A percentile compares a stretch with the other conserved stretches of the same genome.
These are phyloP conservation scores for Smutsia temminckii DNA, from an alignment of 2,797 vertebrate genomes.

Conservation along the genomic window DNA sequence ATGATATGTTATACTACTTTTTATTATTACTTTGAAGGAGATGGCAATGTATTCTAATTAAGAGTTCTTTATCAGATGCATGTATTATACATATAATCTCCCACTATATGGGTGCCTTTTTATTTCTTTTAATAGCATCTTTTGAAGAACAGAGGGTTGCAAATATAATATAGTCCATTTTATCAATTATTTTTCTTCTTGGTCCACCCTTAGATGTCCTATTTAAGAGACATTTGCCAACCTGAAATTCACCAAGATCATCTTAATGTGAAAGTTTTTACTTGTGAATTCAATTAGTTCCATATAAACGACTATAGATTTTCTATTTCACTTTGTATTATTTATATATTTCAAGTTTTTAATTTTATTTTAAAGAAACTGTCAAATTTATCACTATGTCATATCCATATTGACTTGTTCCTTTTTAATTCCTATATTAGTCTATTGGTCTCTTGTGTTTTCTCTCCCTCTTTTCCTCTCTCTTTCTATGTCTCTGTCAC, in stretches of 20 bases:
- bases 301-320: neutral
- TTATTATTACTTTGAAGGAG: neutral
- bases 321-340: neutral
- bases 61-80: neutral
- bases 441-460: too few relatives aligned
- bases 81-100: neutral
- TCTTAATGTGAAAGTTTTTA: neutral
- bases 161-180: neutral
- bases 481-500: neutral
- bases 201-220: neutral
- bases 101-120: neutral
- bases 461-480: neutral
- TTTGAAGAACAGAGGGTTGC: neutral
- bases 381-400: neutral
- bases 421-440: neutral
- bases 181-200: neutral
- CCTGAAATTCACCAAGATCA: neutral
- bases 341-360: neutral
- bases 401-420: neutral
- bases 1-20: neutral
- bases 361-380: neutral
- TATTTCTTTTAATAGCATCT: neutral
- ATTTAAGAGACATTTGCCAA: neutral
- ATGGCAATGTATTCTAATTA: neutral
- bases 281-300: neutral